Evolutionary conservation across 2,888 invertebrate species (phyloP).

Genomic region (Agrochola litura): DNA sequence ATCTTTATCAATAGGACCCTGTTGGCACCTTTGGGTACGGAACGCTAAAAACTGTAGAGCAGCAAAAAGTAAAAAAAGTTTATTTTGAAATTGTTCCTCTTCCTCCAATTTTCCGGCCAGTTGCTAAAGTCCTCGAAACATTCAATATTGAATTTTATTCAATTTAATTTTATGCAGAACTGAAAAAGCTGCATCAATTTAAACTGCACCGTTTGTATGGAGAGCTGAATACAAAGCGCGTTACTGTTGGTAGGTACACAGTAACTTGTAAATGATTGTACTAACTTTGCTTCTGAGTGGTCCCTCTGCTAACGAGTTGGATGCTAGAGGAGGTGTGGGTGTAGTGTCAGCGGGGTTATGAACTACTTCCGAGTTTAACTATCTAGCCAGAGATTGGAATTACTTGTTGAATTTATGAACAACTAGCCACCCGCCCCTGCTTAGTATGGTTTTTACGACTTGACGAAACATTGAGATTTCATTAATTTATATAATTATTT

Average conservation of each 20-base stretch:
- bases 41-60: neutral
- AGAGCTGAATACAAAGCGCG: conserved; percentile 27
- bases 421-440: neutral
- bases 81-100: neutral
- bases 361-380: neutral
- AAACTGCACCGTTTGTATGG: neutral
- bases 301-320: conserved; percentile 40
- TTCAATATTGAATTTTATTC: conserved; percentile 42
- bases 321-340: neutral
- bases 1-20: too few relatives aligned
- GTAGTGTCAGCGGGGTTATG: conserved; percentile 13
- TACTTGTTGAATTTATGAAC: neutral
- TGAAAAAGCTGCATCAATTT: conserved; percentile 42
- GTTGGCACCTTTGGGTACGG: too few relatives aligned
- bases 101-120: neutral
- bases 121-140: conserved; percentile 28
- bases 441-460: neutral
- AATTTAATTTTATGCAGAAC: conserved; percentile 22
- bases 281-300: conserved; percentile 53
- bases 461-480: neutral
- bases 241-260: conserved; percentile 43
- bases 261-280: conserved; percentile 64
- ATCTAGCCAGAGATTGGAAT: neutral
- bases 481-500: too few relatives aligned
- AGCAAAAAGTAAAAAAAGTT: neutral